phyloP scores from a whole-genome alignment of 2,113 vertebrate genomes.

The Misgurnus anguillicaudatus region DNA sequence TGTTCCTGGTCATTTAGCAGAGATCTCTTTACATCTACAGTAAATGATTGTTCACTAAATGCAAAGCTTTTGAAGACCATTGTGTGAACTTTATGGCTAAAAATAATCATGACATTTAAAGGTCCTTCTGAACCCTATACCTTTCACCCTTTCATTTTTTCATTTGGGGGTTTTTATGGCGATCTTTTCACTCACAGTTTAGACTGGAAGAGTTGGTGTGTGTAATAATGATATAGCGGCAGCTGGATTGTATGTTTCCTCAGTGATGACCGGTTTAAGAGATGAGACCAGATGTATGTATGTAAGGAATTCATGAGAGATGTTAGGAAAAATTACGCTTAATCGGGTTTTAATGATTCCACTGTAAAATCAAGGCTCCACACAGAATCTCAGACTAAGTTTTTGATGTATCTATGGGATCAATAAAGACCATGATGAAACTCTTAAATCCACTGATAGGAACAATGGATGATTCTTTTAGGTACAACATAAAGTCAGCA shows the following conservation, averaged over 20 bases:
- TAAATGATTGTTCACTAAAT: constrained; percentile 3
- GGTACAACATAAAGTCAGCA: background rate
- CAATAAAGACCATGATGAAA: background rate
- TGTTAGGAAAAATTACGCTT: background rate
- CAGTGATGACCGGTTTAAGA: constrained; percentile 1
- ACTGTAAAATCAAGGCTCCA: background rate
- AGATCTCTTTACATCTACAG: background rate
- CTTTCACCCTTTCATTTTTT: background rate
- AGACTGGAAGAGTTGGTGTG: constrained; percentile 17
- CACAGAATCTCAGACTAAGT: background rate
- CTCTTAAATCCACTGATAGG: background rate
- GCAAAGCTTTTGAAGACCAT: too few species aligned
- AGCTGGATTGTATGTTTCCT: constrained; percentile 5
- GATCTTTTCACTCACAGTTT: constrained; percentile 28
- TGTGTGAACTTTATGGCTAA: background rate
- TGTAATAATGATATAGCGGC: background rate
- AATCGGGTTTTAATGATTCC: background rate
- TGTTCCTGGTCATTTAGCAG: background rate
- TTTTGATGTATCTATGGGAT: background rate
- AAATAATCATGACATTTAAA: constrained; percentile 50
- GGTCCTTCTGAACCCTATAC: constrained; percentile 13
- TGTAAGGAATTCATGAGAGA: background rate
- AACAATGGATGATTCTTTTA: background rate
- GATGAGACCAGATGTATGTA: background rate
- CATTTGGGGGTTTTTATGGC: background rate